phyloP scores from a whole-genome alignment of 2,888 invertebrate genomes.

The Synergus gifuensis region DNA sequence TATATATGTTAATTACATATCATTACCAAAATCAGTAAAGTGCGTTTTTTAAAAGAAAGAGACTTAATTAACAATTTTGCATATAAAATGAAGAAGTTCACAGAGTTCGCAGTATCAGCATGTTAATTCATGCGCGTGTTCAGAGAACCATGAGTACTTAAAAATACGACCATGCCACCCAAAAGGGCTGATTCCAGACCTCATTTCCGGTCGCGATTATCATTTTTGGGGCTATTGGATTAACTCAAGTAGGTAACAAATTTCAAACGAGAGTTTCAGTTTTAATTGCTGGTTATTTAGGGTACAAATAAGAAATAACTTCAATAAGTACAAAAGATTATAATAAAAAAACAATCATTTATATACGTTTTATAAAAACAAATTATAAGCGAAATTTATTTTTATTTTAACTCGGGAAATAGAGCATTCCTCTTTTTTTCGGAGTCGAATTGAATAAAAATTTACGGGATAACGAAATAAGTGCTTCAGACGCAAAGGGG shows the following conservation, averaged over 20 bases:
- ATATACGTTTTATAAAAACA: too few relatives aligned
- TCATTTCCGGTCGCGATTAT: constrained; percentile 16
- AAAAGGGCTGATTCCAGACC: constrained; percentile 19
- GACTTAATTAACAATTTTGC: background rate
- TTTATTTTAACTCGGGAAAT: constrained; percentile 1
- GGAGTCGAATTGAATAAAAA: background rate
- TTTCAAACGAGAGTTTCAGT: background rate
- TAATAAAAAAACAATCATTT: too few relatives aligned
- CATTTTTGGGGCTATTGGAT: constrained; percentile 17
- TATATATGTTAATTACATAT: too few relatives aligned
- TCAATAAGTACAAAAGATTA: too few relatives aligned
- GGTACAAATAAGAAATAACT: background rate
- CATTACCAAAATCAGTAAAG: background rate
- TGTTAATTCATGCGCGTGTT: constrained; percentile 12
- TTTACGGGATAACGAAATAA: constrained; percentile 17
- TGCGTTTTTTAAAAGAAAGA: background rate
- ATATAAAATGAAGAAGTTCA: constrained; percentile 20
- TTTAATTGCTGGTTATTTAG: background rate
- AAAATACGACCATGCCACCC: constrained; percentile 10
- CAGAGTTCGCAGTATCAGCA: background rate
- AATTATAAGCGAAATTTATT: background rate
- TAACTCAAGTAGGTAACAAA: background rate
- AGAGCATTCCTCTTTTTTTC: background rate
- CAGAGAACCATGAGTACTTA: constrained; percentile 33
- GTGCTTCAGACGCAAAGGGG: constrained; percentile 6